Evolutionary conservation across 2,888 invertebrate genomes (phyloP), one percentile per base, ranked within the genome.

Genomic region (Acronicta aceris): DNA sequence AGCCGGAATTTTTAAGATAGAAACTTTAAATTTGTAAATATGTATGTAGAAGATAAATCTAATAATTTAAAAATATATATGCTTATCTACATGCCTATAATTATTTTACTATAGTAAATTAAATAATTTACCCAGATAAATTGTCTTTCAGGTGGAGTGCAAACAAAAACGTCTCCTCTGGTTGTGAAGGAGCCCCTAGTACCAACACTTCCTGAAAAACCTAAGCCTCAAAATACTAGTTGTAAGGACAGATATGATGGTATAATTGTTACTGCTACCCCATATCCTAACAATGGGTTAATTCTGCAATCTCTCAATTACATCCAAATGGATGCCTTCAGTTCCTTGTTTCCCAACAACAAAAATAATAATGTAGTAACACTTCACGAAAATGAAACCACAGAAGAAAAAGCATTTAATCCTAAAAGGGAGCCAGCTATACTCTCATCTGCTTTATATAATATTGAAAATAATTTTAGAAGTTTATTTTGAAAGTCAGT

Each of bases 311-410:
- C 95, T 25, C 85, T 95, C 1, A 95, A 95, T 74, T 95, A 94
- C 66, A 93, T 95, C 61, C 92, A 95, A 80, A 92, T 95, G 91
- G 94, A 94, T 86, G 92, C 91, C 17, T 89, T 95, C 74, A 94
- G 91, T 81, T 90, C 90, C 51, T 65, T 93, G 43, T 93, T 93
- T 71, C 78, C 84, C 59, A 86, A 85, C 62, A 78, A 77, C 67
- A 73, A 38, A 38, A 38, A 64, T 63, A 71, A 74, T 59, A 71
- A 69, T 46, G 74, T 51, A 47, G 36, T 57, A n/a, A n/a, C n/a
- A 36, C 40, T 61, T 45, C 58, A 63, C 66, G 71, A 76, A 61
- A 69, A 59, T 0, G 71, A 76, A 53, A 60, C 71, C 52, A 41
- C 27, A 40, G 79, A 84, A 53, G 86, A 85, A 42, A 87, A 81